These are phyloP conservation scores for Portevinia maculata DNA, from an alignment of 2,888 invertebrate genomes.

Conservation along the genomic window DNA sequence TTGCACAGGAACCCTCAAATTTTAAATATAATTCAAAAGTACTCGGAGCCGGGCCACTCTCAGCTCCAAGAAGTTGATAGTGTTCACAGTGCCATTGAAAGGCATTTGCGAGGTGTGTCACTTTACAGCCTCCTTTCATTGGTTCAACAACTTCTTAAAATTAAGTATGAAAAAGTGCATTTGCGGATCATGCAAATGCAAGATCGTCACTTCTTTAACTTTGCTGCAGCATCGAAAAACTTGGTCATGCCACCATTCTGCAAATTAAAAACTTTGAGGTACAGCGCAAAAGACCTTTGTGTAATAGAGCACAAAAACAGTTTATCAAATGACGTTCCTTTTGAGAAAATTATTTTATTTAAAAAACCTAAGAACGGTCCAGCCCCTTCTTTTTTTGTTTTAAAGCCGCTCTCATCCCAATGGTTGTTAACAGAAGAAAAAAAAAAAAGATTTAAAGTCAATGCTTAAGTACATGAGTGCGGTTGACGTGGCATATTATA, in stretches of 20 bases:
- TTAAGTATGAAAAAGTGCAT: conserved; percentile 28
- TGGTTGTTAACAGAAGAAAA: conserved; percentile 33
- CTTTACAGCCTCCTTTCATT: conserved; percentile 37
- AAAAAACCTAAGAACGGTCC: conserved; percentile 15
- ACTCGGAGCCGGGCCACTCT: conserved; percentile 38
- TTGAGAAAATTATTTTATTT: conserved; percentile 3
- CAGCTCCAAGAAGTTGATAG: too few species aligned
- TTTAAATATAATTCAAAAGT: conserved; percentile 36
- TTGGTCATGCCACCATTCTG: conserved; percentile 10
- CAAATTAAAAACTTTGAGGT: conserved; percentile 18
- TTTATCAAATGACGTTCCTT: conserved; percentile 16
- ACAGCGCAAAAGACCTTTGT: conserved; percentile 16
- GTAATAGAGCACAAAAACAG: conserved; percentile 12
- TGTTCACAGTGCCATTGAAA: too few species aligned
- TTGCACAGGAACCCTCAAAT: conserved; percentile 34
- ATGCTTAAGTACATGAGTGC: conserved; percentile 16
- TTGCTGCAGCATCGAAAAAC: conserved; percentile 25
- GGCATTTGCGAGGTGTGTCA: conserved; percentile 31
- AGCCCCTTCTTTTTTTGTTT: conserved; percentile 21
- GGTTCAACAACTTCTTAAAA: conserved; percentile 33
- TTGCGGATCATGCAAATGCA: conserved; percentile 39
- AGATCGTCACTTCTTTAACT: conserved; percentile 22
- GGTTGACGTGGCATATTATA: conserved; percentile 25
- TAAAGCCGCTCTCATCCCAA: conserved; percentile 26
- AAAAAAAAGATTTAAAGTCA: conserved; percentile 14